A percentile compares a stretch with the other conserved stretches of the same genome.
Evolutionary conservation across 2,888 invertebrate species (phyloP).

Genomic region (Noctua janthe): DNA sequence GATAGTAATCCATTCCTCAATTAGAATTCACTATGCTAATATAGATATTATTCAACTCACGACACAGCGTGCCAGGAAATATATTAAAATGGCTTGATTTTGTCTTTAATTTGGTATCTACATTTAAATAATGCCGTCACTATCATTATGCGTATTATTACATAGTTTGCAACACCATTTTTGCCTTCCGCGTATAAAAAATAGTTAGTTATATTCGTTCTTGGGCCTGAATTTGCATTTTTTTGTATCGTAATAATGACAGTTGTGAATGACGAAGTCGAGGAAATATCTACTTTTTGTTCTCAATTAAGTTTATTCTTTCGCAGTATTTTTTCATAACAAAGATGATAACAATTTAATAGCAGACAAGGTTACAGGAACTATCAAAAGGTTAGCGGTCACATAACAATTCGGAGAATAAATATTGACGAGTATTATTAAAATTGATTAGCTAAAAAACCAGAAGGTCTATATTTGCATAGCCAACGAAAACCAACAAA

Average conservation of each 20-base stretch:
- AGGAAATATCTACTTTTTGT: not conserved
- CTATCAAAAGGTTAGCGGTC: slow-evolving; percentile 45
- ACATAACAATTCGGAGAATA: not conserved
- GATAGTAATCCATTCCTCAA: slow-evolving; percentile 26
- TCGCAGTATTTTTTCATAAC: slow-evolving; percentile 10
- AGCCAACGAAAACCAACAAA: not conserved
- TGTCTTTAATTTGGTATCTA: slow-evolving; percentile 5
- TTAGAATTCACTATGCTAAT: slow-evolving; percentile 39
- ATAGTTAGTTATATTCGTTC: not conserved
- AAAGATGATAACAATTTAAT: slow-evolving; percentile 36
- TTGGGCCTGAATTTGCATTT: not conserved
- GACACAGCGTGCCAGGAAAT: slow-evolving; percentile 20
- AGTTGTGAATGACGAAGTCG: not conserved
- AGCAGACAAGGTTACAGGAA: slow-evolving; percentile 34
- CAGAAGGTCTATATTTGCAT: not conserved
- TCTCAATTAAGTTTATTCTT: not conserved
- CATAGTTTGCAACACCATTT: not conserved
- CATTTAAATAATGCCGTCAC: slow-evolving; percentile 16
- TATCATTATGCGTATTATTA: not conserved
- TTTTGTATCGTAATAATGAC: not conserved
- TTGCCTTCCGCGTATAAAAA: slow-evolving; percentile 12
- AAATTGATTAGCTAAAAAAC: not conserved
- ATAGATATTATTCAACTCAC: slow-evolving; percentile 40
- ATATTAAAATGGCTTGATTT: slow-evolving; percentile 13
- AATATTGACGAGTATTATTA: not conserved